Evolutionary conservation across 2,797 vertebrate genomes (phyloP).

Genomic region (Sandelia bainsii): DNA sequence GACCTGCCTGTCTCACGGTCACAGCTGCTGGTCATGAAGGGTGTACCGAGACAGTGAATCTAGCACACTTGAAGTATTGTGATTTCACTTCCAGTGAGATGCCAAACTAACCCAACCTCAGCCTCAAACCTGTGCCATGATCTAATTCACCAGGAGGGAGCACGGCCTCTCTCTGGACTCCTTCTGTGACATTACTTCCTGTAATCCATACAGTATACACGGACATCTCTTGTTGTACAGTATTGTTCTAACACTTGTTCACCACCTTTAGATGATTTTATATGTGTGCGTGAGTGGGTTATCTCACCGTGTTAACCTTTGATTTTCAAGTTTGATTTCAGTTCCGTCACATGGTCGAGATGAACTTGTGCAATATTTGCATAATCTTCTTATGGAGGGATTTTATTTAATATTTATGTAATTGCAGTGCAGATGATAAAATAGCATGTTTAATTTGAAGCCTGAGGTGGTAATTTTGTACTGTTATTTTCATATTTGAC

Average conservation of each 20-base stretch:
- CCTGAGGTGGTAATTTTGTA: constrained; percentile 72
- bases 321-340: constrained; percentile 39
- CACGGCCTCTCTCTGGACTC: constrained; percentile 58
- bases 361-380: constrained; percentile 86
- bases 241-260: constrained; percentile 43
- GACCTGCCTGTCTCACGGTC: constrained; percentile 25
- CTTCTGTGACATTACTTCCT: constrained; percentile 58
- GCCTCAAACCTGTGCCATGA: constrained; percentile 70
- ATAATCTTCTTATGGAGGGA: constrained; percentile 66
- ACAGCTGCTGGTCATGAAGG: constrained; percentile 26
- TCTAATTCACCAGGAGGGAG: constrained; percentile 66
- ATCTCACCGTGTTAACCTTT: constrained; percentile 32
- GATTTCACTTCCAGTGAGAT: constrained; percentile 35
- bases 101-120: constrained; percentile 60
- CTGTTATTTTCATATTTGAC: constrained; percentile 77
- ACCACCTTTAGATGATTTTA: constrained; percentile 42
- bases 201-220: constrained; percentile 27
- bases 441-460: constrained; percentile 61
- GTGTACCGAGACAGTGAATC: constrained; percentile 50
- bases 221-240: constrained; percentile 37
- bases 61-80: constrained; percentile 44
- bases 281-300: constrained; percentile 39
- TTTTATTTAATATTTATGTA: constrained; percentile 85
- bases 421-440: constrained; percentile 42
- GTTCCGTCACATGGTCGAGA: constrained; percentile 60